Base-by-base conservation (phyloP, 1,140 invertebrate genomes). In the Ips typographus region DNA sequence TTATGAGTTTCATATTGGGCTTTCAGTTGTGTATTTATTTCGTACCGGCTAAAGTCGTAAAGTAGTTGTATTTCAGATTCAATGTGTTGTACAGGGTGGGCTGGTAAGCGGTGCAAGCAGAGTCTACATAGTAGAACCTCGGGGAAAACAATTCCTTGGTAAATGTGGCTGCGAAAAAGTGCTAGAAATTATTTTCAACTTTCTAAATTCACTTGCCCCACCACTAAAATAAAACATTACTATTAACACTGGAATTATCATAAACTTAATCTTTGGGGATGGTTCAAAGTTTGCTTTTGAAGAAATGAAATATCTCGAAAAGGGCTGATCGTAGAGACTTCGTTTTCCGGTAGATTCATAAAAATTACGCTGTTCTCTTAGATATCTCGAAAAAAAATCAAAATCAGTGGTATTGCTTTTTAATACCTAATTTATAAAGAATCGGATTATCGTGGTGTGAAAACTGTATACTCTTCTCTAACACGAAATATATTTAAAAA, bases 11-110 rank as follows among this genome's bases (percentile, higher is more conserved):
- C 22, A 22, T 22, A 22, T 22, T 22, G 22, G 22, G 22, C 22
- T 22, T 22, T 52, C 65, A n/a, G 43, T 70, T 70, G 68, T 68
- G 58, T 69, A 59, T 40, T 71, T 69, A 70, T 51, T 68, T 59
- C 75, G 65, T 68, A 67, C 72, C 63, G 68, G 71, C 71, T 73
- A 74, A 73, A 74, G 74, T 74, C 42, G 47, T 52, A 65, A 49
- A 3, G 5, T 47, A 44, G 40, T 59, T 59, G 39, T 40, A 39
- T 41, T 7, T 40, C 4, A 7, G 5, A 8, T 7, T 7, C 4
- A 59, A 40, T 59, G 1, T 40, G 7, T 39, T 5, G 37, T 8
- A 59, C 4, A 8, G 37, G 39, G 37, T 1, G 8, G 37, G 7
- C 5, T 2, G 4, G 1, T 8, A 39, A 42, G 7, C 2, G n/a